Percentiles rank a stretch among this genome's conserved stretches.
Conservation (phyloP, 2,113 vertebrate genomes). For the Dinomys branickii region DNA sequence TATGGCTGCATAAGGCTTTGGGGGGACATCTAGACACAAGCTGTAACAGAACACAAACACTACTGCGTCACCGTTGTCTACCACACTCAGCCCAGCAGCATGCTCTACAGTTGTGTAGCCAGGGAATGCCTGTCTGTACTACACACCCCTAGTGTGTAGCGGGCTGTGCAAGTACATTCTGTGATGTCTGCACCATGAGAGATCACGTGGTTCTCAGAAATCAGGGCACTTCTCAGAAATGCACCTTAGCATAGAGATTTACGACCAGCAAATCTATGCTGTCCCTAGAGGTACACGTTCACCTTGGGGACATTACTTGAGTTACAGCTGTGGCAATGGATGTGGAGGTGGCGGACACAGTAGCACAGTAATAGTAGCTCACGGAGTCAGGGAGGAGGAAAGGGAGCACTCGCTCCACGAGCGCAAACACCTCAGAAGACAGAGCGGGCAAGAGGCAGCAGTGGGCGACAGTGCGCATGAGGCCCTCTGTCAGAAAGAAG, state of each 20-base stretch:
- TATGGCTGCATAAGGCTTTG: neutral
- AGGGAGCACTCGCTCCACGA: fast-evolving
- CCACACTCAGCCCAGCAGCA: too few species aligned
- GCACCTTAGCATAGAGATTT: neutral
- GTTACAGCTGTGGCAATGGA: neutral
- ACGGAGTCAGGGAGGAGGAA: neutral
- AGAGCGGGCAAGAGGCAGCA: too few species aligned
- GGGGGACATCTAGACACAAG: neutral
- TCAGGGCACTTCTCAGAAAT: neutral
- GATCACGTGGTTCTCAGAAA: neutral
- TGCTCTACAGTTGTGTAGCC: neutral
- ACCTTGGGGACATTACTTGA: too few species aligned
- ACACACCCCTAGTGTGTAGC: neutral
- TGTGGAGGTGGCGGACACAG: neutral
- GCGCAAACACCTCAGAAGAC: neutral
- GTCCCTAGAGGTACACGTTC: neutral
- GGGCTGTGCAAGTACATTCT: fast-evolving
- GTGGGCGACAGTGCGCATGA: neutral
- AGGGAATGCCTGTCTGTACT: neutral
- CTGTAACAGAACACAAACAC: too few species aligned
- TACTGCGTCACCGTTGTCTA: neutral
- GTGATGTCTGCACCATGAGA: neutral
- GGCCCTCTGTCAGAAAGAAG: neutral
- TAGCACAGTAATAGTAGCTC: fast-evolving
- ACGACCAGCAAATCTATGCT: neutral